Conservation (phyloP, 2,888 invertebrate species). For the Capitulum mitella region DNA sequence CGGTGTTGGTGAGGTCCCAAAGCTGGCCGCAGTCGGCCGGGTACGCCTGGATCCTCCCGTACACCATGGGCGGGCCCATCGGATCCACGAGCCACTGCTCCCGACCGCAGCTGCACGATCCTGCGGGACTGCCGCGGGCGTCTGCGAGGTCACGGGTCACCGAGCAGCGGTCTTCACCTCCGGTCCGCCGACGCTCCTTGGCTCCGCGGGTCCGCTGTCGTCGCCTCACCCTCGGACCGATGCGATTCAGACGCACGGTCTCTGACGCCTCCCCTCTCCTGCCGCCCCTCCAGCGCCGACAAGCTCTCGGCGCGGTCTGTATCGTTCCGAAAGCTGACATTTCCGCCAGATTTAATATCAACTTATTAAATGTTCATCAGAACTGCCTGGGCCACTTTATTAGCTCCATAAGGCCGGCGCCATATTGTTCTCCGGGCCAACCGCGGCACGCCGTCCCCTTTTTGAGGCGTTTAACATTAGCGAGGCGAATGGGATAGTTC, state of each 20-base stretch:
- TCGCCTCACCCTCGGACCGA: too few relatives aligned
- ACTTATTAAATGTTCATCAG: slow-evolving; percentile 24
- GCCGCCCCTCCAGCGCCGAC: background rate
- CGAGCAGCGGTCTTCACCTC: too few relatives aligned
- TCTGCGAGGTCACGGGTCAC: too few relatives aligned
- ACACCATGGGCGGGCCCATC: slow-evolving; percentile 12
- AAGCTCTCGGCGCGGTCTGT: background rate
- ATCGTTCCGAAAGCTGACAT: slow-evolving; percentile 10
- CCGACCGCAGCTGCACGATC: too few relatives aligned
- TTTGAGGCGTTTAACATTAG: background rate
- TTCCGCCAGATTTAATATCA: slow-evolving; percentile 24
- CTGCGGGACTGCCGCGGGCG: too few relatives aligned
- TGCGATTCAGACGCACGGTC: too few relatives aligned
- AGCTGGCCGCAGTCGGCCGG: slow-evolving; percentile 16
- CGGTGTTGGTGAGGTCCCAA: slow-evolving; percentile 34
- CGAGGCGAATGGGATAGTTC: background rate
- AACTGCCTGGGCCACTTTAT: slow-evolving; percentile 5
- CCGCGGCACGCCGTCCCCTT: background rate
- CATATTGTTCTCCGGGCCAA: background rate
- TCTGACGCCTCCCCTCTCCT: background rate
- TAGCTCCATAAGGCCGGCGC: background rate
- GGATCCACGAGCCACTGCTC: background rate
- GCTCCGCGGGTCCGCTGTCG: background rate
- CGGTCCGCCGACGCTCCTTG: background rate
- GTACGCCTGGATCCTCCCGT: background rate